phyloP scores from a whole-genome alignment of 2,113 vertebrate species.

The Jaculus jaculus region DNA sequence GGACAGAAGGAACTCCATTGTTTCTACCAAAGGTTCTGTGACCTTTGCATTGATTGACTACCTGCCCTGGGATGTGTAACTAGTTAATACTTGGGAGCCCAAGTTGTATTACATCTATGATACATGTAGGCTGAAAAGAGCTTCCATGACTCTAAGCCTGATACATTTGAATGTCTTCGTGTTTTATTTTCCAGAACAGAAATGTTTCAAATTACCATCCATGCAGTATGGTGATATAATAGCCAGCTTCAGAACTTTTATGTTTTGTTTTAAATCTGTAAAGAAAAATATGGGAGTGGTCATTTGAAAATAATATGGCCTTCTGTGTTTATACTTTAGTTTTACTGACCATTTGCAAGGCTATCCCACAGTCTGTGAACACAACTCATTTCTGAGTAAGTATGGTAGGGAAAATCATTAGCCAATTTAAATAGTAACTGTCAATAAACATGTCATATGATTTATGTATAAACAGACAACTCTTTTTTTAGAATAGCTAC shows the following conservation, averaged over 20 bases:
- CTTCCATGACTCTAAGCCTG: not conserved
- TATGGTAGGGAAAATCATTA: not conserved
- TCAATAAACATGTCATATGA: slow-evolving; percentile 29
- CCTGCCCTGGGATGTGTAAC: not conserved
- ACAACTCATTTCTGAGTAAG: slow-evolving; percentile 1
- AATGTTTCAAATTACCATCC: not conserved
- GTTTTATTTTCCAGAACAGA: not conserved
- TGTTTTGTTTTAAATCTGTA: slow-evolving; percentile 2
- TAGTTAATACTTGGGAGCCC: not conserved
- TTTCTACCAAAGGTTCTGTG: not conserved
- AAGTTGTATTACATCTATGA: not conserved
- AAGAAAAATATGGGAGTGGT: not conserved
- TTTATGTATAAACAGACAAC: slow-evolving; percentile 20
- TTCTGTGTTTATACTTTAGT: not conserved
- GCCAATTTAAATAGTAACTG: slow-evolving; percentile 37
- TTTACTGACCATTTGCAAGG: not conserved
- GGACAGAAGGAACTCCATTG: too few species aligned
- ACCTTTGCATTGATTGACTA: not conserved
- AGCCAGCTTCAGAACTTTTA: not conserved
- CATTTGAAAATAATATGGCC: slow-evolving; percentile 19
- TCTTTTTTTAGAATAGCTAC: slow-evolving; percentile 30
- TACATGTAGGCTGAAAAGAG: not conserved
- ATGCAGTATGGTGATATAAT: not conserved
- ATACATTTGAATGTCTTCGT: not conserved
- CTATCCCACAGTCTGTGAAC: not conserved